phyloP scores from a whole-genome alignment of 2,888 invertebrate genomes.

The Hirtodrosophila cameraria region DNA sequence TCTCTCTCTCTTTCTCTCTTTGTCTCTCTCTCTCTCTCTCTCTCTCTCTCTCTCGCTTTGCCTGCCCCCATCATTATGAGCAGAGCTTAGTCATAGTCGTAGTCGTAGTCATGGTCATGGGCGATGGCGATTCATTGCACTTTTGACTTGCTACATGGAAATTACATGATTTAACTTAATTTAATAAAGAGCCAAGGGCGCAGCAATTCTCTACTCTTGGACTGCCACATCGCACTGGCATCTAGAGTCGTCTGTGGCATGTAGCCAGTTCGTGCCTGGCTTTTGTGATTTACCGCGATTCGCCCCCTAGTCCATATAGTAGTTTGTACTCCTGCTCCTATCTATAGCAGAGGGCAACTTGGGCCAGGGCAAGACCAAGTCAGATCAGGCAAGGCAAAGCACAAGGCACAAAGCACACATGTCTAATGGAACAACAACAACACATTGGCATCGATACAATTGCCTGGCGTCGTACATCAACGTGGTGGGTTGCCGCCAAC shows the following conservation, averaged over 20 bases:
- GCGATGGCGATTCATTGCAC: slow-evolving; percentile 66
- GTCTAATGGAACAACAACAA: slow-evolving; percentile 26
- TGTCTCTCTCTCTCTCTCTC: too few species aligned
- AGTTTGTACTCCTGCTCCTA: background rate
- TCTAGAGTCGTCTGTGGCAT: slow-evolving; percentile 32
- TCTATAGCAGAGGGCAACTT: slow-evolving; percentile 17
- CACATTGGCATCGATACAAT: slow-evolving; percentile 32
- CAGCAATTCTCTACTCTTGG: slow-evolving; percentile 32
- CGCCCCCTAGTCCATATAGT: slow-evolving; percentile 24
- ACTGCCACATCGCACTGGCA: slow-evolving; percentile 24
- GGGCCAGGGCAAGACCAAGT: slow-evolving; percentile 18
- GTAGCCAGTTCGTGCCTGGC: slow-evolving; percentile 59
- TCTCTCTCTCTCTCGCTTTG: too few species aligned
- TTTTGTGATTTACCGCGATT: slow-evolving; percentile 78
- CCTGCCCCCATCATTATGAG: slow-evolving; percentile 36
- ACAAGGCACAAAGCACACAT: slow-evolving; percentile 39
- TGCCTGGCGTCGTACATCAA: slow-evolving; percentile 66
- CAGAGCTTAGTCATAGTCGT: slow-evolving; percentile 30
- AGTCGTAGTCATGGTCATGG: slow-evolving; percentile 33
- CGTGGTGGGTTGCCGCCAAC: slow-evolving; percentile 71
- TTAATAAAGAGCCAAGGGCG: slow-evolving; percentile 77
- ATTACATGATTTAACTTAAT: slow-evolving; percentile 80
- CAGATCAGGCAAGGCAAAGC: slow-evolving; percentile 16
- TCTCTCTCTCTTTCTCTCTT: too few species aligned
- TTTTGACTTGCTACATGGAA: slow-evolving; percentile 77